Percentiles rank a stretch among this genome's conserved stretches.
phyloP scores from a whole-genome alignment of 2,888 invertebrate species.

The Anthophora plumipes region DNA sequence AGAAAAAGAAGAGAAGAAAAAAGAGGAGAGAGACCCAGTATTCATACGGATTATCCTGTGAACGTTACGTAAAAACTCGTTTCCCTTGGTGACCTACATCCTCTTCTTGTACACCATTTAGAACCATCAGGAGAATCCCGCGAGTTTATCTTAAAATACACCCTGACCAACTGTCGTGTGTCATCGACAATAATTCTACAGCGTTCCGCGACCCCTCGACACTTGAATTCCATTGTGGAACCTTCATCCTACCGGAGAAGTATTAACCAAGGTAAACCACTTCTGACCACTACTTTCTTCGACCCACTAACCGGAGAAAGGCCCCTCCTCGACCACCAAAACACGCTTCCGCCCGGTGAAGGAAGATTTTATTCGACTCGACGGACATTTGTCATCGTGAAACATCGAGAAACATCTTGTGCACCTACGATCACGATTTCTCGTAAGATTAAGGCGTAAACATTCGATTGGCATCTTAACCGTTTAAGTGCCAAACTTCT shows the following conservation, averaged over 20 bases:
- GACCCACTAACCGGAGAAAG: constrained; percentile 83
- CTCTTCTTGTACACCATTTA: constrained; percentile 37
- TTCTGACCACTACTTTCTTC: constrained; percentile 82
- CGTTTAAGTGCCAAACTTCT: too few relatives aligned
- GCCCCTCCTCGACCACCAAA: constrained; percentile 77
- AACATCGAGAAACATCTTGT: not conserved
- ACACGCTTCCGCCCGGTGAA: constrained; percentile 65
- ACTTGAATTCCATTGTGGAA: constrained; percentile 36
- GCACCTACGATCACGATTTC: not conserved
- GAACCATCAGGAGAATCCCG: constrained; percentile 23
- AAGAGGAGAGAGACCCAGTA: constrained; percentile 5
- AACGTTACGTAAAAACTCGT: constrained; percentile 79
- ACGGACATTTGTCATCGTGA: constrained; percentile 16
- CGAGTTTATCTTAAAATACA: constrained; percentile 55
- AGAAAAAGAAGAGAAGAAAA: too few relatives aligned
- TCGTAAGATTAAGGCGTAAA: not conserved
- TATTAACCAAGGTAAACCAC: constrained; percentile 83
- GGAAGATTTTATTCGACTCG: constrained; percentile 12
- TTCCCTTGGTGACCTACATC: constrained; percentile 73
- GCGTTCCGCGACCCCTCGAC: not conserved
- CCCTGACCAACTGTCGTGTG: not conserved
- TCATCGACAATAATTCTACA: constrained; percentile 50
- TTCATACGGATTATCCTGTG: constrained; percentile 50
- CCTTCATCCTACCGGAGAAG: constrained; percentile 67
- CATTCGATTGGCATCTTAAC: not conserved